Conservation (phyloP, 2,888 invertebrate genomes). For the Chelonus formosanus region DNA sequence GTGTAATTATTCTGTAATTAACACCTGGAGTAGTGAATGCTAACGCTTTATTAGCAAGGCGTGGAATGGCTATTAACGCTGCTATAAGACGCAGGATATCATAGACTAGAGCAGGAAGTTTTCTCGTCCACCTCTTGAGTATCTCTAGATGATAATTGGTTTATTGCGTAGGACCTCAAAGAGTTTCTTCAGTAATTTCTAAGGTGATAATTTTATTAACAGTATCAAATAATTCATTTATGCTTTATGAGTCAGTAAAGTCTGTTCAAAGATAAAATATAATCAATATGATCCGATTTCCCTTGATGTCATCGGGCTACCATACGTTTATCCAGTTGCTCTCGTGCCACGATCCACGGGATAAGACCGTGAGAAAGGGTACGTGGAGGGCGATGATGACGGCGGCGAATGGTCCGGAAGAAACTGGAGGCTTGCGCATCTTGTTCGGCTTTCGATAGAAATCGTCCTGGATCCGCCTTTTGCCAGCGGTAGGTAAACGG, state of each 20-base stretch:
- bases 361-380: conserved; percentile 43
- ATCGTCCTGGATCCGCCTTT: conserved; percentile 45
- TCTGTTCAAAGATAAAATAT: conserved; percentile 17
- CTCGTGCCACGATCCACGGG: conserved; percentile 9
- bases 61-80: background rate
- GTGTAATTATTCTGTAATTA: too few species aligned
- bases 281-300: conserved; percentile 19
- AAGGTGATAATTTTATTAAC: conserved; percentile 32
- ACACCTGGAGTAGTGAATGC: too few species aligned
- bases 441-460: conserved; percentile 44
- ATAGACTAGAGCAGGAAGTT: conserved; percentile 29
- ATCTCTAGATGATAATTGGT: conserved; percentile 39
- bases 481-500: conserved; percentile 28
- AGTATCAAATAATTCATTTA: conserved; percentile 3
- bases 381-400: conserved; percentile 33
- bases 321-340: conserved; percentile 8
- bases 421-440: conserved; percentile 26
- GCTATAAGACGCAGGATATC: conserved; percentile 26
- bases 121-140: background rate
- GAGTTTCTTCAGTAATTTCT: conserved; percentile 8
- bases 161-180: conserved; percentile 33
- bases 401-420: conserved; percentile 22
- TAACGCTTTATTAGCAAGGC: too few species aligned
- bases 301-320: conserved; percentile 3
- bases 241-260: conserved; percentile 1